A percentile compares a stretch with the other conserved stretches of the same genome.
phyloP scores from a whole-genome alignment of 2,888 invertebrate species.

The Drosophila borealis region DNA sequence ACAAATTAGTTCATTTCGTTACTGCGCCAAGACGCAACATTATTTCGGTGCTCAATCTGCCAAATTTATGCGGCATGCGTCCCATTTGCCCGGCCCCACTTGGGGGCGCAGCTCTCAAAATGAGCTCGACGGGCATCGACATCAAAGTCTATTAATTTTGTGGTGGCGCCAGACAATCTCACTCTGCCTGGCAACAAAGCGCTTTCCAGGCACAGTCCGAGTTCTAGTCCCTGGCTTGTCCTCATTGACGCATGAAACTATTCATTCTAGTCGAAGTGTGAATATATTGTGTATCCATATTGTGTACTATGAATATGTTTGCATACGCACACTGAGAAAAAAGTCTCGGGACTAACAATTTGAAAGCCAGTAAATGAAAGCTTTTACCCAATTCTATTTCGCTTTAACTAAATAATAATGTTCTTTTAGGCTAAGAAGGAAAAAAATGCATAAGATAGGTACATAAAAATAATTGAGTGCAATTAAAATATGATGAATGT shows the following conservation, averaged over 20 bases:
- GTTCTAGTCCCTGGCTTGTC: slow-evolving; percentile 2
- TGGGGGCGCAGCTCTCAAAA: slow-evolving; percentile 29
- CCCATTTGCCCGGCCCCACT: slow-evolving; percentile 13
- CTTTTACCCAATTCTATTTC: too few species aligned
- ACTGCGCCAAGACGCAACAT: slow-evolving; percentile 49
- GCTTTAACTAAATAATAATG: too few species aligned
- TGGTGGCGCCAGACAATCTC: slow-evolving; percentile 50
- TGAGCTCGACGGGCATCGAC: slow-evolving; percentile 27
- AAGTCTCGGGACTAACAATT: too few species aligned
- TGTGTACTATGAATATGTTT: not conserved
- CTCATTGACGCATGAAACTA: slow-evolving; percentile 23
- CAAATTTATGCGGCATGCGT: slow-evolving; percentile 46
- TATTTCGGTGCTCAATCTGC: slow-evolving; percentile 43
- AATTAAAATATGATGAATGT: too few species aligned
- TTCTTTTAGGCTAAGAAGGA: too few species aligned
- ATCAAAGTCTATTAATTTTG: slow-evolving; percentile 48
- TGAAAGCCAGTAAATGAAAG: too few species aligned
- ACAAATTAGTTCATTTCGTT: slow-evolving; percentile 70
- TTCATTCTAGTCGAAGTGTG: slow-evolving; percentile 5
- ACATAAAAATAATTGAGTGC: too few species aligned
- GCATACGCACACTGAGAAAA: not conserved
- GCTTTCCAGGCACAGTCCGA: not conserved
- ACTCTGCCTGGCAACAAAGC: slow-evolving; percentile 1
- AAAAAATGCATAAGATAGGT: too few species aligned
- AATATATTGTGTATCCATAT: slow-evolving; percentile 8